Conservation (phyloP, 2,888 invertebrate genomes). For the Cantharis rufa region DNA sequence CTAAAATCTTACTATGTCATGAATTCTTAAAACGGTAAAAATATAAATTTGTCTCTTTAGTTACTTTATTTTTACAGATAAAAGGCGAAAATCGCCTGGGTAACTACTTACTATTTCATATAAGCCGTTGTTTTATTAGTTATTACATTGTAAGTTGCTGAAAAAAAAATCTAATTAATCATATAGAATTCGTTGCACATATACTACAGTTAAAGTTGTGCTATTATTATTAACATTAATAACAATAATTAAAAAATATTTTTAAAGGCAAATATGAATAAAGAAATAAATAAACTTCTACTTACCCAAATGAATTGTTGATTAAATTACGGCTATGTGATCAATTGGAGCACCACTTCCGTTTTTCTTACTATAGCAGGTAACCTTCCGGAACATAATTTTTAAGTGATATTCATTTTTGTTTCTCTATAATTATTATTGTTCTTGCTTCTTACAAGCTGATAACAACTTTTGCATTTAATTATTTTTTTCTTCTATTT, state of each 20-base stretch:
- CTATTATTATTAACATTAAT: neutral
- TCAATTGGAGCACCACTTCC: conserved; percentile 1
- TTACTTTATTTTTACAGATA: too few species aligned
- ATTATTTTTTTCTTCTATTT: neutral
- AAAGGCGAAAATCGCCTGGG: too few species aligned
- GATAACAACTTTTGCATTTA: neutral
- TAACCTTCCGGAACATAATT: conserved; percentile 4
- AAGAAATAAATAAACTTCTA: neutral
- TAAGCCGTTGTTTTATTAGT: too few species aligned
- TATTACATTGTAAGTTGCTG: too few species aligned
- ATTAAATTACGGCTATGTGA: neutral
- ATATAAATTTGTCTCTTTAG: too few species aligned
- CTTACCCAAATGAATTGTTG: neutral
- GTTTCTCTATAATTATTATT: neutral
- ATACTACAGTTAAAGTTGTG: neutral
- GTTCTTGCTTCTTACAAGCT: neutral
- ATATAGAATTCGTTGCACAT: too few species aligned
- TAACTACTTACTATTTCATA: too few species aligned
- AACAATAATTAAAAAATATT: neutral
- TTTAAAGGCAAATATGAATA: neutral
- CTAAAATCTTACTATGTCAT: too few species aligned
- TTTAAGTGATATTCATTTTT: neutral
- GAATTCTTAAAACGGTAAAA: too few species aligned
- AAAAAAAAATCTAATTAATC: too few species aligned
- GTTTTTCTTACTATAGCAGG: neutral